Base-by-base conservation (phyloP, 1,140 invertebrate species). In the Hyposmocoma kahamanoa region DNA sequence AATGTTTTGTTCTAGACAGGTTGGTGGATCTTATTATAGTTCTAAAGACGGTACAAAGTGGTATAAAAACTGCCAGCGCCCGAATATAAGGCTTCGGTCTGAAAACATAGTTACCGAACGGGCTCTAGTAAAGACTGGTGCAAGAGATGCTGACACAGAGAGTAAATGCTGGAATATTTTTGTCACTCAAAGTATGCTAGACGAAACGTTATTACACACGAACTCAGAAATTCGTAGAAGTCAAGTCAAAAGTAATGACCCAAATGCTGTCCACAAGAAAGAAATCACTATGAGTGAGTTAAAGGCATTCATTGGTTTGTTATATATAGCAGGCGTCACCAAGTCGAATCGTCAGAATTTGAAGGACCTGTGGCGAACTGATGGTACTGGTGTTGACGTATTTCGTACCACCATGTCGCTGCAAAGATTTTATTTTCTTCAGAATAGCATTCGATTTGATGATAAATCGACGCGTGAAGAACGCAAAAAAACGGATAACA, bases 401-500 rank as follows among this genome's bases (percentile, higher is more conserved):
- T 62, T 67, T 58, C 26, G 53, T 1, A 47, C 34, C 8, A 56
- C 53, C 0, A 63, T 67, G 57, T 58, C 56, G 8, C 10, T 55
- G 21, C 47, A 62, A 26, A 6, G 24, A 21, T 53, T 61, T 47
- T 20, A 56, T 46, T 53, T 61, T 36, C 38, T 61, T 30, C 50
- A 50, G 22, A 60, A 24, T 46, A 36, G 10, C 43, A 24, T 56
- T 20, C 19, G 49, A 11, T 69, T 67, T 49, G 62, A 71, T 53
- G 55, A 69, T 54, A 53, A 53, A 36, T 50, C 32, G 21, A 62
- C 47, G n/a, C 53, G 62, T 20, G 15, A 38, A 32, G 47, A 65
- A 30, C 22, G 62, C 49, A 49, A 58, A 46, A 10, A 43, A 42
- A 43, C 28, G 20, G 71, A 81, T 50, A 76, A 75, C 42, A 44